Conservation (phyloP, 2,113 vertebrate genomes). For the Perca fluviatilis region DNA sequence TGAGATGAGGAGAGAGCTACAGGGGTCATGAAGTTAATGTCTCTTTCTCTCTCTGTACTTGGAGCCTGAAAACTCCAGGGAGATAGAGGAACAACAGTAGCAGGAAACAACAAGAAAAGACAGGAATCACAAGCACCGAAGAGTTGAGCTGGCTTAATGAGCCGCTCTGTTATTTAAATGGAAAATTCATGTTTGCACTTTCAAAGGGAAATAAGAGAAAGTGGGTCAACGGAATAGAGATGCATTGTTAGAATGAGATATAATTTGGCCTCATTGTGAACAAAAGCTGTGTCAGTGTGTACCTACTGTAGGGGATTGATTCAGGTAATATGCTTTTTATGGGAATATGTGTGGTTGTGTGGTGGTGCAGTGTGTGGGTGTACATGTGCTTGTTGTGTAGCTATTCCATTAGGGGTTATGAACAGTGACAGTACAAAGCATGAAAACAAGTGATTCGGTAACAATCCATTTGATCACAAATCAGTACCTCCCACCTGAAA, state of each 20-base stretch:
- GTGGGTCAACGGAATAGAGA: conserved; percentile 69
- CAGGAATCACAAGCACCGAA: conserved; percentile 18
- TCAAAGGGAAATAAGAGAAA: conserved; percentile 68
- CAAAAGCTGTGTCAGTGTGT: conserved; percentile 52
- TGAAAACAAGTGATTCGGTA: conserved; percentile 50
- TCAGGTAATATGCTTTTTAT: conserved; percentile 19
- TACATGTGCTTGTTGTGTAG: conserved; percentile 3
- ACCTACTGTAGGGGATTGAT: conserved; percentile 31
- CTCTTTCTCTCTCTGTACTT: conserved; percentile 9
- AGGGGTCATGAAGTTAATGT: conserved; percentile 36
- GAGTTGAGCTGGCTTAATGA: conserved; percentile 58
- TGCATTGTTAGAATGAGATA: conserved; percentile 35
- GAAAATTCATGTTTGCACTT: conserved; percentile 68
- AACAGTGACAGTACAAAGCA: conserved; percentile 48
- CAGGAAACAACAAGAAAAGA: conserved; percentile 41
- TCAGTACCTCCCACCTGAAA: conserved; percentile 61
- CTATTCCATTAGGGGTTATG: conserved; percentile 40
- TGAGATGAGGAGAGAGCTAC: neutral
- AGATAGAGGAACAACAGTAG: conserved; percentile 19
- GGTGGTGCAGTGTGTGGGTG: neutral
- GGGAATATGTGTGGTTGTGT: conserved; percentile 23
- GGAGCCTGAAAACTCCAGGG: conserved; percentile 28
- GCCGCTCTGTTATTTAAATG: conserved; percentile 65
- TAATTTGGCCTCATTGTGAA: conserved; percentile 64
- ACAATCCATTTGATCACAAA: conserved; percentile 67